These are phyloP conservation scores for Oryzias woworae DNA, from an alignment of 2,113 vertebrate genomes.

Conservation along the genomic window DNA sequence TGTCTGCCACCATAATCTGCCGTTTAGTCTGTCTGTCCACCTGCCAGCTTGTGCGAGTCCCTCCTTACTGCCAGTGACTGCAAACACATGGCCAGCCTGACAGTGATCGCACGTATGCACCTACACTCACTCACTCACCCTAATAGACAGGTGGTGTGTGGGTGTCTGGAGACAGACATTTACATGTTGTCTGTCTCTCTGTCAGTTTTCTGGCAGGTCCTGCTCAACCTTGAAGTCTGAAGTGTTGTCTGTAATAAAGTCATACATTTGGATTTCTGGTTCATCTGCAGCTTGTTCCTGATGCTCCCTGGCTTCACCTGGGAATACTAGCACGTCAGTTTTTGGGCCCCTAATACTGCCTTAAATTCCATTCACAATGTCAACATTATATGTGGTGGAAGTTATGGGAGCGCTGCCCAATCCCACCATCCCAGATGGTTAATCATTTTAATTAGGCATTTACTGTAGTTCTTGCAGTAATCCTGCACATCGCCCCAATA, in stretches of 20 bases:
- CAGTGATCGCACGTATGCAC: conserved; percentile 34
- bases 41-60: conserved; percentile 37
- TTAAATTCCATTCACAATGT: too few species aligned
- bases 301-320: neutral
- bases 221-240: conserved; percentile 27
- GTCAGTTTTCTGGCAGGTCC: conserved; percentile 27
- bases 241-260: conserved; percentile 13
- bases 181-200: conserved; percentile 50
- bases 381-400: too few species aligned
- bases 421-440: too few species aligned
- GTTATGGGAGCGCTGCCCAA: too few species aligned
- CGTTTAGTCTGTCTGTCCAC: conserved; percentile 26
- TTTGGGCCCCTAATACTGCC: neutral
- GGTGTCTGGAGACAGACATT: conserved; percentile 48
- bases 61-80: conserved; percentile 49
- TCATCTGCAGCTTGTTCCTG: neutral
- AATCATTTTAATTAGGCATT: too few species aligned
- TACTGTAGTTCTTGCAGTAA: too few species aligned
- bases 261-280: neutral
- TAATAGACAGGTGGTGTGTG: conserved; percentile 43
- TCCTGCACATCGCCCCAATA: too few species aligned
- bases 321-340: neutral
- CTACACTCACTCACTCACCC: conserved; percentile 63
- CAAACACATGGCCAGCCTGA: conserved; percentile 64
- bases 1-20: conserved; percentile 43